Evolutionary conservation across 37 sponge, comb jelly and placozoan species (phyloP).

Genomic region (Aphrocallistes beatrix): DNA sequence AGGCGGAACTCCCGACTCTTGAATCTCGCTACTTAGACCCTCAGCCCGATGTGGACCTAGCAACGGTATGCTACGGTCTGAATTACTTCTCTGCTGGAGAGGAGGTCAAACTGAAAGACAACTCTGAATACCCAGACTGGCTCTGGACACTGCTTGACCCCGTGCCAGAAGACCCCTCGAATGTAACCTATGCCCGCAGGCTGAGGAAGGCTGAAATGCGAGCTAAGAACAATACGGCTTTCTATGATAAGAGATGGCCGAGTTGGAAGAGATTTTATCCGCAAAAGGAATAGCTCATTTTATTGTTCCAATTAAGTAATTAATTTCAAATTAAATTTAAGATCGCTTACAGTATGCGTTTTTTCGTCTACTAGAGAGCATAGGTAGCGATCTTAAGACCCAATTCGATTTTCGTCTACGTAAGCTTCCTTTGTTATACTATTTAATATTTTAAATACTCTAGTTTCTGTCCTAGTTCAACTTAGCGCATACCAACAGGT

Average conservation of each 20-base stretch:
- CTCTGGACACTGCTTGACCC: conserved; percentile 40
- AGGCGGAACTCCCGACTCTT: neutral
- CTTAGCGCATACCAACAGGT: too few relatives aligned
- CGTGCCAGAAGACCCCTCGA: neutral
- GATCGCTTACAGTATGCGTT: too few relatives aligned
- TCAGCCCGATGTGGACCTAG: neutral
- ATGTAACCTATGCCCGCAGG: neutral
- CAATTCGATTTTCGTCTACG: too few relatives aligned
- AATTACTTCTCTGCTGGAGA: conserved; percentile 47
- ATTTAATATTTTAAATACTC: too few relatives aligned
- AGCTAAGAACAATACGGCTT: neutral
- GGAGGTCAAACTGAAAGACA: conserved; percentile 42
- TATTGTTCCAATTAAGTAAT: too few relatives aligned
- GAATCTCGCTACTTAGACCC: neutral
- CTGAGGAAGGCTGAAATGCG: neutral
- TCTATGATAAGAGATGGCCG: neutral
- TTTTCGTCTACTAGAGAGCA: too few relatives aligned
- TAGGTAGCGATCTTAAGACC: too few relatives aligned
- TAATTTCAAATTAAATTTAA: too few relatives aligned
- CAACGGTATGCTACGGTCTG: conserved; percentile 36
- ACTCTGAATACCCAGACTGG: conserved; percentile 64
- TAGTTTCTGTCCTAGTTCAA: too few relatives aligned
- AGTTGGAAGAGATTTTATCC: neutral
- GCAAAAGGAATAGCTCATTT: neutral
- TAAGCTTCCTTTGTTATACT: too few relatives aligned